Evolutionary conservation across 2,888 invertebrate genomes (phyloP), one percentile per base, ranked within the genome.

Genomic region (Allacma fusca): DNA sequence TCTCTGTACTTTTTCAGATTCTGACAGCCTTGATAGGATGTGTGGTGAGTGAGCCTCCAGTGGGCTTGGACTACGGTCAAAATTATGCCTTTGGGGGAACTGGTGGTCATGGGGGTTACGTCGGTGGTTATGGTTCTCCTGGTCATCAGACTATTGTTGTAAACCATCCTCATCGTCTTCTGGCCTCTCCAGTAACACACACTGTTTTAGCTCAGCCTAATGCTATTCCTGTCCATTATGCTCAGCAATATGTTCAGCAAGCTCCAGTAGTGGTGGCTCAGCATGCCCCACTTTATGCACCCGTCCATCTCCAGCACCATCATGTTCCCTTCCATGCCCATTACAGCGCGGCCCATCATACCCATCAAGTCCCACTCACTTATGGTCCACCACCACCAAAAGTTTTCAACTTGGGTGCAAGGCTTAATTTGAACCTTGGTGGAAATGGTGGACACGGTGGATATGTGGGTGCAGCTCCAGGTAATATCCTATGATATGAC

Each of bases 81-180:
- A 71, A 29, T 70, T 26, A 40, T 19, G 71, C 34, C 29, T 28
- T 72, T 24, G 76, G 71, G 64, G 71, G 64, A 5, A 29, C 12
- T 29, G 71, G 71, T 64, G 67, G 16, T 40, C 70, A 40, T 43
- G 71, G 68, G 62, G 74, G 74, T 0, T 21, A 64, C 21, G 64
- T 26, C 26, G 13, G 23, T 40, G 13, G 40, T 40, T 5, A 13
- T 40, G 40, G 40, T 40, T 40, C 5, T 13, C 7, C 7, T 9
- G 13, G 40, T 40, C 40, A 40, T 9, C 40, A 40, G 13, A 40
- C 40, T 9, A 40, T 40, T 40, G 40, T 40, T 40, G 40, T 40
- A 5, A 40, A 59, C 23, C 59, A 59, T 59, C 59, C 19, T 59
- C n/a, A 7, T 13, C 59, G 23, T 23, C 12, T 59, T 5, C 59